Evolutionary conservation across 2,888 invertebrate species (phyloP), one percentile per base, ranked within the genome.

Genomic region (Melieria omissa): DNA sequence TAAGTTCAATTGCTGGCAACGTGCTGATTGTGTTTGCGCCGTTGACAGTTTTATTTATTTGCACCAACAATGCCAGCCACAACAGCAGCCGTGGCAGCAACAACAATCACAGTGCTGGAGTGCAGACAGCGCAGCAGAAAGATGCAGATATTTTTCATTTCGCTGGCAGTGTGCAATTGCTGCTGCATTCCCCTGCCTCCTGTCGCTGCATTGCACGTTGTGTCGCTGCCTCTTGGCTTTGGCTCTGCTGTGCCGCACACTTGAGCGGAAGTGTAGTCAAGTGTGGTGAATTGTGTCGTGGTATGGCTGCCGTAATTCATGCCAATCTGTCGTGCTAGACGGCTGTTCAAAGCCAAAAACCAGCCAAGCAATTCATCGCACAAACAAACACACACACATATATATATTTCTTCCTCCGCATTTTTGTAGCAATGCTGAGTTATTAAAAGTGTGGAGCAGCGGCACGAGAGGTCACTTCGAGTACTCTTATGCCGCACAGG

Each of bases 11-110:
- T 68, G 46, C 64, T 47, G 46, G 65, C 60, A 63, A 64, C 63
- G 47, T 72, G 61, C 63, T 64, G 62, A 64, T 68, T 55, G 57
- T 58, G 29, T 29, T 66, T 63, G 52, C 67, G 73, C 42, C 65
- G 73, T 65, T 74, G 73, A 74, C 73, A 74, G 71, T 71, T 74
- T 74, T 69, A 74, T 74, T 74, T 71, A 74, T 74, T 74, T 60
- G 64, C 71, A 57, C 55, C 69, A 65, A 49, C 29, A 29, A 29
- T 29, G 29, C 29, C 29, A 29, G 29, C 29, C 29, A 29, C 29
- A 29, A 29, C 29, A 29, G 29, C 29, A 29, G 29, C 29, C 29
- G 2, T 29, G 29, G 29, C 29, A 29, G 29, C 29, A 29, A 29
- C 29, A 29, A 29, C 29, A 29, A 29, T 29, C 29, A 29, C 3